phyloP scores from a whole-genome alignment of 2,888 invertebrate species.

The Tenthredo scrophulariae region DNA sequence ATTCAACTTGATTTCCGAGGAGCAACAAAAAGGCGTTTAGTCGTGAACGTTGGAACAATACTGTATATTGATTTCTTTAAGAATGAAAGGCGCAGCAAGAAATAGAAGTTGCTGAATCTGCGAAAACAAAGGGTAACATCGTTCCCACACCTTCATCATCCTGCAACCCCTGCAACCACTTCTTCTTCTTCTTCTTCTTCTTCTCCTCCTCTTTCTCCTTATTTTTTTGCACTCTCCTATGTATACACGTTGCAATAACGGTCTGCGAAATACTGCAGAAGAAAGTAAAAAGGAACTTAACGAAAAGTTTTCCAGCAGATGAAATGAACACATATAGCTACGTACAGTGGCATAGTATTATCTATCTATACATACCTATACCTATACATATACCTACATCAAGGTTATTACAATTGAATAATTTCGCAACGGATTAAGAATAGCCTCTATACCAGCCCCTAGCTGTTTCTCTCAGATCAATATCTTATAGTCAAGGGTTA shows the following conservation, averaged over 20 bases:
- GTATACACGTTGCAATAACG: not conserved
- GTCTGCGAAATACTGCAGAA: not conserved
- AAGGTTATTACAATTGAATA: not conserved
- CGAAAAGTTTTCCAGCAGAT: not conserved
- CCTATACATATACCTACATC: not conserved
- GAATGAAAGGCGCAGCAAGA: slow-evolving; percentile 16
- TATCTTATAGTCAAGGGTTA: not conserved
- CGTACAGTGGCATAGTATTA: too few species aligned
- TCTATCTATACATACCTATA: too few species aligned
- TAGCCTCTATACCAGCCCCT: not conserved
- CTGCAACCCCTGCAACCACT: not conserved
- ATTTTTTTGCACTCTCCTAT: not conserved
- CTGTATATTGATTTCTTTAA: slow-evolving; percentile 34
- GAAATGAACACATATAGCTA: not conserved
- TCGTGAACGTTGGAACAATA: slow-evolving; percentile 12
- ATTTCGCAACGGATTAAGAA: slow-evolving; percentile 3
- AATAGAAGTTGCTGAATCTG: slow-evolving; percentile 67
- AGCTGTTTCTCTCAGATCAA: not conserved
- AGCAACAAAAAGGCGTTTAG: slow-evolving; percentile 6
- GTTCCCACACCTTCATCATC: slow-evolving; percentile 63
- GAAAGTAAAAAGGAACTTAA: not conserved
- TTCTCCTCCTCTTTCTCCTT: not conserved
- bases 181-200: not conserved
- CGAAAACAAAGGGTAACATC: slow-evolving; percentile 68
- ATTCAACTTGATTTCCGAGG: not conserved